Evolutionary conservation across 2,888 invertebrate species (phyloP), one percentile per base, ranked within the genome.

Genomic region (Dermolepida albohirtum): DNA sequence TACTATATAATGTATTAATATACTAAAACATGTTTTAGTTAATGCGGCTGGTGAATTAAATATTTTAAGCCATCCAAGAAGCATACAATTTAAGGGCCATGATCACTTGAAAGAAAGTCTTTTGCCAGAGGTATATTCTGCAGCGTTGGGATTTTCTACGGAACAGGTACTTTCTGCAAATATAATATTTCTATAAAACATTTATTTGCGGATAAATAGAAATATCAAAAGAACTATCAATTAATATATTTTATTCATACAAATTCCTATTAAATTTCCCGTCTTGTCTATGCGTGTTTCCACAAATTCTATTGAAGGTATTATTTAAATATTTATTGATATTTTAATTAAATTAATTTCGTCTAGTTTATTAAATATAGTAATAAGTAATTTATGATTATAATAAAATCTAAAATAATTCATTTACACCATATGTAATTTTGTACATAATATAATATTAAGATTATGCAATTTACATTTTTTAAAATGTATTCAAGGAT

Each of bases 101-200:
- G 88, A 88, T 71, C 85, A 85, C 71, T 79, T 90, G 10, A 86
- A 87, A 66, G 89, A 90, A 76, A 90, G 89, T 76, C 82, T 88
- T 2, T 80, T 92, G 1, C 89, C 87, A 77, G 93, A 94, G 80
- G 87, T 93, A 5, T 88, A 89, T 72, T 88, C 89, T n/a, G 90
- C 91, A 66, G 83, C 89, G 59, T 84, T 92, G 71, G 94, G 94
- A 54, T 88, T 90, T 72, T 89, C 92, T 10, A 89, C 90, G n/a
- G 88, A 89, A 80, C 88, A 89, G 84, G 90, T 90, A 83, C 8
- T 10, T 5, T 1, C 34, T 34, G 34, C 6, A 34, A 34, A 34
- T 34, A 34, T 34, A 34, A 22, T 22, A 22, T 4, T 22, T 22
- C 2, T 22, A 22, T 22, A 22, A 22, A 22, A 4, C 22, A 2